Evolutionary conservation across 2,113 vertebrate species (phyloP).

Genomic region (Argyrosomus japonicus): DNA sequence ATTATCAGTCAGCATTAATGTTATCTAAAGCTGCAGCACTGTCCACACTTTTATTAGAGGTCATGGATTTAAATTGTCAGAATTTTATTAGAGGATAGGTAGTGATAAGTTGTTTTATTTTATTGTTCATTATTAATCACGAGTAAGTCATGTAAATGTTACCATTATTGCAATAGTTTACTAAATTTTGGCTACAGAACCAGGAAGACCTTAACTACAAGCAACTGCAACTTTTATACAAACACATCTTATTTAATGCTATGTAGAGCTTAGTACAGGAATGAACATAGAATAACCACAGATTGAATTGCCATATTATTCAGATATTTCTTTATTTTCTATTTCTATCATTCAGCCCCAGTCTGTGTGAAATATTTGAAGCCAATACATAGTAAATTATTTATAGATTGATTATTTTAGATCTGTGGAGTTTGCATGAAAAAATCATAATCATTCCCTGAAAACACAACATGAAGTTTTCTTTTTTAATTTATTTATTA

Average conservation of each 20-base stretch:
- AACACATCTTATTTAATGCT: background rate
- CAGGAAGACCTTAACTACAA: background rate
- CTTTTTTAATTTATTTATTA: background rate
- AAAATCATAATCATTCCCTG: background rate
- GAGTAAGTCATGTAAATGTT: too few relatives aligned
- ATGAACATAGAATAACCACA: background rate
- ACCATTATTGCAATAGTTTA: too few relatives aligned
- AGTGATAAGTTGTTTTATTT: too few relatives aligned
- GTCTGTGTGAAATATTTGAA: background rate
- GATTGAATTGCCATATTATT: background rate
- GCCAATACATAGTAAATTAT: background rate
- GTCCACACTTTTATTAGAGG: background rate
- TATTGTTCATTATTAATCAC: too few relatives aligned
- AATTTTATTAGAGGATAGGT: too few relatives aligned
- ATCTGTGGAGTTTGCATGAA: background rate
- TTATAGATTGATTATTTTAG: background rate
- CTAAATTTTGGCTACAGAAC: too few relatives aligned
- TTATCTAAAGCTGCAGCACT: too few relatives aligned
- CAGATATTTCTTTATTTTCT: too few relatives aligned
- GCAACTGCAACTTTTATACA: background rate
- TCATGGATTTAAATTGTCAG: background rate
- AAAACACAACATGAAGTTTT: background rate
- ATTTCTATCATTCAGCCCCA: background rate
- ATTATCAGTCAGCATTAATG: too few relatives aligned
- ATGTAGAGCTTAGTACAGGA: background rate